These are phyloP conservation scores for Paramormyrops hopkinsi DNA, from an alignment of 2,797 vertebrate species.

Conservation along the genomic window DNA sequence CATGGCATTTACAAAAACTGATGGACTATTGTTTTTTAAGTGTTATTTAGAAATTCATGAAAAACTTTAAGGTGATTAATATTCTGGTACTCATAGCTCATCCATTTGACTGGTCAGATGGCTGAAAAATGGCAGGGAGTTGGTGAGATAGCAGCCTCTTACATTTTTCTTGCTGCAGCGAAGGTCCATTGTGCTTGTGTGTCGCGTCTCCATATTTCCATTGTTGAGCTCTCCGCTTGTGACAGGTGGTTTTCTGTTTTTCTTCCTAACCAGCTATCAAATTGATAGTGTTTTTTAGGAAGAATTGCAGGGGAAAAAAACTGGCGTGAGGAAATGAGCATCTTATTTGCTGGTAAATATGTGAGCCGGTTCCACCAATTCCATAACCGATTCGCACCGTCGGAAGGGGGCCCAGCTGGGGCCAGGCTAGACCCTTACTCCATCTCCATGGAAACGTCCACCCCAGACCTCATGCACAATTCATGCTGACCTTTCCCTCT, in stretches of 20 bases:
- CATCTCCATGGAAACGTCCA: constrained; percentile 51
- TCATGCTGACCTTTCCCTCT: constrained; percentile 42
- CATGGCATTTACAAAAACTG: not conserved
- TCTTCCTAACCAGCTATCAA: constrained; percentile 1
- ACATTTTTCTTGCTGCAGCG: not conserved
- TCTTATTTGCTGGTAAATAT: constrained; percentile 14
- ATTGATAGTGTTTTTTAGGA: not conserved
- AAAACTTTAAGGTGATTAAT: not conserved
- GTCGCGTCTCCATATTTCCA: not conserved
- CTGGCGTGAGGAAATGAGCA: not conserved
- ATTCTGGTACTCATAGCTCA: not conserved
- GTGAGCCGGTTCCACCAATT: not conserved
- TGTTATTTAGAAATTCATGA: not conserved
- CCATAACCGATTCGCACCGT: constrained; percentile 14
- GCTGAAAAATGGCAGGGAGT: not conserved
- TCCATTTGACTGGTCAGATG: not conserved
- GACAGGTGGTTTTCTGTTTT: not conserved
- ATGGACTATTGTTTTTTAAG: not conserved
- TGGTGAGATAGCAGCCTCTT: not conserved
- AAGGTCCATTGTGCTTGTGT: not conserved
- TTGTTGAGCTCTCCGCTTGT: not conserved
- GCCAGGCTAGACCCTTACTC: constrained; percentile 27
- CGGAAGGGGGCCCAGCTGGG: constrained; percentile 35
- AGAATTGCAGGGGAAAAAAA: not conserved
- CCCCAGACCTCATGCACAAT: constrained; percentile 53